Evolutionary conservation across 2,113 vertebrate genomes (phyloP).

Genomic region (Morphnarchus princeps): DNA sequence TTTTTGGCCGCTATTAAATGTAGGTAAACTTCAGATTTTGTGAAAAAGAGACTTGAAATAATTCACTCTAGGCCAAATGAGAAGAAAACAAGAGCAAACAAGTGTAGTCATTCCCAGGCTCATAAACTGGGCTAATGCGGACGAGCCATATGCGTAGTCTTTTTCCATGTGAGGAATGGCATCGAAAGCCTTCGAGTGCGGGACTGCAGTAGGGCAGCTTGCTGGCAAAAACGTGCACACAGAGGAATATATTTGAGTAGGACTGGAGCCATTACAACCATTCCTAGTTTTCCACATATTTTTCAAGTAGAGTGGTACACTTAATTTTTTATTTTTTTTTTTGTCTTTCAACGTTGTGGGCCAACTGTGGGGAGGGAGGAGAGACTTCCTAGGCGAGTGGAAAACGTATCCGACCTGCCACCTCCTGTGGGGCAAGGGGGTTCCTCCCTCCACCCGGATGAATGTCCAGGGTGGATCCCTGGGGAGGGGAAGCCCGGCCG

Average conservation of each 20-base stretch:
- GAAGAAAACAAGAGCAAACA: background rate
- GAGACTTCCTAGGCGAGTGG: too few relatives aligned
- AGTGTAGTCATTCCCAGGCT: background rate
- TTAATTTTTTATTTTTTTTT: background rate
- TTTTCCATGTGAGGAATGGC: slow-evolving; percentile 29
- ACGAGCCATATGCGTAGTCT: background rate
- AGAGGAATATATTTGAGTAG: background rate
- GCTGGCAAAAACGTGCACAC: background rate
- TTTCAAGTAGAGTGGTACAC: background rate
- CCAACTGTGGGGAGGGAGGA: background rate
- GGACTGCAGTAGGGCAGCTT: background rate
- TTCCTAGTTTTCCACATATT: background rate
- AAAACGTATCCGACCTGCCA: background rate
- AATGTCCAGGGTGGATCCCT: background rate
- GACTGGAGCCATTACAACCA: background rate
- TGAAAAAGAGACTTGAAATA: background rate
- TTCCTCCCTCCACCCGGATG: background rate
- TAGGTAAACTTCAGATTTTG: background rate
- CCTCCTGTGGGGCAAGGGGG: background rate
- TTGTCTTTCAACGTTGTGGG: background rate
- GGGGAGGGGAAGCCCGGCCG: accelerated
- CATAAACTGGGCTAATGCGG: background rate
- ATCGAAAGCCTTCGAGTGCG: background rate
- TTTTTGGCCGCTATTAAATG: background rate
- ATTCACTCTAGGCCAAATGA: background rate